phyloP scores from a whole-genome alignment of 2,113 vertebrate species.

The Dinomys branickii region DNA sequence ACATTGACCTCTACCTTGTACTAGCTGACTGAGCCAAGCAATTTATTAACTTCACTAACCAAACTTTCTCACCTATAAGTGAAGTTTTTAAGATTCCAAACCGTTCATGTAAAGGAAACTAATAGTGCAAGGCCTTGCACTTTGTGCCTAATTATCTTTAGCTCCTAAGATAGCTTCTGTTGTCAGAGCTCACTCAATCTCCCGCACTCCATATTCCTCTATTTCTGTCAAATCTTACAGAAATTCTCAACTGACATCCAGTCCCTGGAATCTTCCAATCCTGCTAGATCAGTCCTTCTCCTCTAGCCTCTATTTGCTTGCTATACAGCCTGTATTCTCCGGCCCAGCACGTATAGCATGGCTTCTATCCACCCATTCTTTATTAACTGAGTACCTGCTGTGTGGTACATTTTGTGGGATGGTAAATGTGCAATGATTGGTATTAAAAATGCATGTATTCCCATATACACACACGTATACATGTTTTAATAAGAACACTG shows the following conservation, averaged over 20 bases:
- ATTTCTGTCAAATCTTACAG: neutral
- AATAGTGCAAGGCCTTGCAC: neutral
- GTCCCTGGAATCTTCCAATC: neutral
- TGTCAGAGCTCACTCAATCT: neutral
- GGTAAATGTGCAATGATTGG: neutral
- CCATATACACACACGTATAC: neutral
- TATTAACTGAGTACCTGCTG: neutral
- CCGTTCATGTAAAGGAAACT: neutral
- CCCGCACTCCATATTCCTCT: neutral
- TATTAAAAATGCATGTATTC: neutral
- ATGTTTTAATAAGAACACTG: neutral
- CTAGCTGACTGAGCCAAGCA: neutral
- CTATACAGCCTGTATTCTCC: neutral
- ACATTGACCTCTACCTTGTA: neutral
- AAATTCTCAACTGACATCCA: neutral
- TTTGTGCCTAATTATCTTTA: neutral
- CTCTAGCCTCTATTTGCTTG: neutral
- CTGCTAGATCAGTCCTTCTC: neutral
- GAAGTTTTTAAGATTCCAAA: neutral
- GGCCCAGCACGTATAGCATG: neutral
- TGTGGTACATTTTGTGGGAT: neutral
- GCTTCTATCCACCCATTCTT: neutral
- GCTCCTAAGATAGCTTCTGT: neutral
- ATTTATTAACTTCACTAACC: neutral
- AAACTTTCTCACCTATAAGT: neutral